Percentiles rank a stretch among this genome's conserved stretches.
These are phyloP conservation scores for Mechanitis messenoides DNA, from an alignment of 2,888 invertebrate genomes.

Conservation along the genomic window DNA sequence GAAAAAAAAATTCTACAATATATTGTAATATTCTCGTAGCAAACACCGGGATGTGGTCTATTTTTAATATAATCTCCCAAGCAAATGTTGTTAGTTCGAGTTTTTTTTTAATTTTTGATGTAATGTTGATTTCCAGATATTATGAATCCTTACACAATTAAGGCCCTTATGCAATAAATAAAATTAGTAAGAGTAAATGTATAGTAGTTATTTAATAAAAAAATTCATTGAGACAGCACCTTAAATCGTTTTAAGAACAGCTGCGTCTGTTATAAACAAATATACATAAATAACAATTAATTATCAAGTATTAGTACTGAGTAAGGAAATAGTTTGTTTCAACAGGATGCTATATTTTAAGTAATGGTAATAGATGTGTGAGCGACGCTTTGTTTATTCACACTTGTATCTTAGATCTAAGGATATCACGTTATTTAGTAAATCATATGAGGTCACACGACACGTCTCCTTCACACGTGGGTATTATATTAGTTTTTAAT, in stretches of 20 bases:
- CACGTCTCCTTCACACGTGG: not conserved
- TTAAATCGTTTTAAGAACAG: too few species aligned
- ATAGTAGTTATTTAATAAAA: too few species aligned
- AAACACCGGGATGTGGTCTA: not conserved
- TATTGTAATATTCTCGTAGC: not conserved
- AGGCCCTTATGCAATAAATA: not conserved
- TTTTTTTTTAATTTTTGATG: conserved; percentile 26
- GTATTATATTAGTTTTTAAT: too few species aligned
- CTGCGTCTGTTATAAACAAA: too few species aligned
- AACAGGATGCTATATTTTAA: not conserved
- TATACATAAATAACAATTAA: too few species aligned
- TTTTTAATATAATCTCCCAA: conserved; percentile 5
- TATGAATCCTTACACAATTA: not conserved
- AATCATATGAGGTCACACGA: not conserved
- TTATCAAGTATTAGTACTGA: too few species aligned
- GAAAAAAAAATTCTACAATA: too few species aligned
- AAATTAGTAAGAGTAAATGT: not conserved
- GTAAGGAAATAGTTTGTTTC: too few species aligned
- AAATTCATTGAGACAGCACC: too few species aligned
- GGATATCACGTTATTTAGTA: not conserved
- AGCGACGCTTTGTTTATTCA: not conserved
- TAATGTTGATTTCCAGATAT: conserved; percentile 25
- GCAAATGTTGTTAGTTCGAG: conserved; percentile 14
- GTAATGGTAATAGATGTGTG: not conserved
- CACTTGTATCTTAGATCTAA: not conserved